These are phyloP conservation scores for Sebastes hubbsi DNA, from an alignment of 2,797 vertebrate species.

Conservation along the genomic window DNA sequence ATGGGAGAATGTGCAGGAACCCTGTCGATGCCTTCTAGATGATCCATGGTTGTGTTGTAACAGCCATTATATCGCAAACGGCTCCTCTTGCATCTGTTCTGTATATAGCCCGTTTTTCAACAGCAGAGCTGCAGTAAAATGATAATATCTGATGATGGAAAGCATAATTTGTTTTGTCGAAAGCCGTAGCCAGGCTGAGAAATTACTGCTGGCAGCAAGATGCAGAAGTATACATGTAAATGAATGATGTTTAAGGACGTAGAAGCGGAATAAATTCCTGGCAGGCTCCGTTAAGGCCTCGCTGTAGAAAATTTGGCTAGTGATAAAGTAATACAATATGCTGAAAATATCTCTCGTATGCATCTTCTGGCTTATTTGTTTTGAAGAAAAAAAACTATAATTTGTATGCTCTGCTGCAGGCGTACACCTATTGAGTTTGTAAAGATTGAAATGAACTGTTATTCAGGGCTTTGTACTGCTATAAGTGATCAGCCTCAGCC, in stretches of 20 bases:
- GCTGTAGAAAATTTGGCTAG: conserved; percentile 47
- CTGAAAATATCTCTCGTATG: conserved; percentile 28
- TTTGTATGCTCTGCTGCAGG: conserved; percentile 48
- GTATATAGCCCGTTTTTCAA: conserved; percentile 16
- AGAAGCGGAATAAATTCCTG: conserved; percentile 25
- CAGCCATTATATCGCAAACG: conserved; percentile 41
- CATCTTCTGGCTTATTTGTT: conserved; percentile 59
- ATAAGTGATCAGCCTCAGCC: conserved; percentile 47
- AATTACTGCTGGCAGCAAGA: conserved; percentile 50
- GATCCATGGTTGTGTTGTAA: conserved; percentile 67
- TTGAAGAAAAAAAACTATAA: conserved; percentile 22
- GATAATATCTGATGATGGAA: conserved; percentile 40
- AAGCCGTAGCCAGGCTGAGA: conserved; percentile 22
- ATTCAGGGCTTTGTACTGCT: conserved; percentile 50
- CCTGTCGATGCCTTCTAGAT: not conserved
- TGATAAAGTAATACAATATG: conserved; percentile 44
- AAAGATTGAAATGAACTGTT: conserved; percentile 52
- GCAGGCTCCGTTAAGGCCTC: conserved; percentile 14
- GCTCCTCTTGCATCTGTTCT: conserved; percentile 19
- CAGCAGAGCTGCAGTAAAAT: conserved; percentile 13
- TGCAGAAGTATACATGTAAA: conserved; percentile 42
- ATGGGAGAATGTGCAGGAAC: not conserved
- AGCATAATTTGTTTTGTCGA: conserved; percentile 29
- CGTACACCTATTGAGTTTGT: conserved; percentile 43
- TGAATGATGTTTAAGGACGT: conserved; percentile 29